Evolutionary conservation across 2,797 vertebrate species (phyloP), one percentile per base, ranked within the genome.

Genomic region (Coregonus suidteri): DNA sequence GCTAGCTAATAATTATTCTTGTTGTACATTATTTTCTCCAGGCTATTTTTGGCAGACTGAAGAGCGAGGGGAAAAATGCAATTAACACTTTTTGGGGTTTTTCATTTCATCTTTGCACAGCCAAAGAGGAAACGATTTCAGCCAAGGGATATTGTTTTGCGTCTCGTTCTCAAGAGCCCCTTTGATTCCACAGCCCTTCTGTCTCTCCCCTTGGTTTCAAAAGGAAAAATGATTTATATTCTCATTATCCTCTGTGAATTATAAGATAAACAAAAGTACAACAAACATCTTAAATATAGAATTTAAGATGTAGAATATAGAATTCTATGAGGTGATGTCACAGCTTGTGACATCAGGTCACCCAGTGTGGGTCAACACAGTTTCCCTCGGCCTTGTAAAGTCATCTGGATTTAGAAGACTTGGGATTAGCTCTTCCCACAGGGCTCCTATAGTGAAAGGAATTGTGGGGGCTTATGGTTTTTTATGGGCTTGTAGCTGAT

Each of bases 1-100:
- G 51, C 30, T 73, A 56, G 52, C 30, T 34, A 31, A 53, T 73
- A 54, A 73, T 73, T 73, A 56, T 31, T 73, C 71, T 54, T 53
- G 71, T 73, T 53, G 71, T 73, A 73, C 71, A 31, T 30, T 54
- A 54, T 56, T 54, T 56, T 73, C 71, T 56, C 37, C 71, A 25
- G 52, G 71, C 71, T 34, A 73, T 73, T 54, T 54, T 54, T 73
- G 52, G 31, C 52, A 30, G 25, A 54, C 25, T 14, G 25, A 54
- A n/a, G 52, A 54, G 52, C 15, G 5, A 54, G 52, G 71, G 15
- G 25, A 47, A 47, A 72, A 73, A 73, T 53, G 71, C 71, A 73
- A 73, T 73, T 73, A 73, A 73, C 52, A 73, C 71, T 53, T 54
- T 73, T 73, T 73, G 71, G 71, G 71, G 71, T 6, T 53, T 73